Conservation (phyloP, 1,140 invertebrate genomes). For the Gonatopus flavifemur region DNA sequence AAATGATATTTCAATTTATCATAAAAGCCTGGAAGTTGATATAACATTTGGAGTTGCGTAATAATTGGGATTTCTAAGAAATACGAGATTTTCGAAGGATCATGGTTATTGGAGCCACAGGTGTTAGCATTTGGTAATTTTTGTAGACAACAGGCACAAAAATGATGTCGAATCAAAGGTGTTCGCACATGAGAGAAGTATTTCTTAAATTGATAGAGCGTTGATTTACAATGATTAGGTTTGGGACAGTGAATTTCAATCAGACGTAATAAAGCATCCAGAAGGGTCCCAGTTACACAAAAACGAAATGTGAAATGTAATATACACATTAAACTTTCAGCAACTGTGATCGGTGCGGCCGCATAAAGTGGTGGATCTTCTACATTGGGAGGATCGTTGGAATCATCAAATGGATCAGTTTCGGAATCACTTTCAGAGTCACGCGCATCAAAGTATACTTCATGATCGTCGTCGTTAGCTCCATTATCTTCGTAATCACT, state of each 20-base stretch:
- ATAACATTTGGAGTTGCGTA: neutral
- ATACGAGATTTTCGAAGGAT: neutral
- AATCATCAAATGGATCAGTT: too few species aligned
- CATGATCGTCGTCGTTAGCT: too few species aligned
- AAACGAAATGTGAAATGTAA: neutral
- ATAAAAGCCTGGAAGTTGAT: neutral
- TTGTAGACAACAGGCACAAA: neutral
- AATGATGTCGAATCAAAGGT: neutral
- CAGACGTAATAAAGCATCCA: neutral
- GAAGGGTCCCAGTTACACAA: neutral
- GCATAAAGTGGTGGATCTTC: neutral
- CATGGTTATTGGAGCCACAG: too few species aligned
- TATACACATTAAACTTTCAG: neutral
- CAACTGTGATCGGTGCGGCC: neutral
- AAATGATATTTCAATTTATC: neutral
- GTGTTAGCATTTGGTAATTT: neutral
- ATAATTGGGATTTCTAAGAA: neutral
- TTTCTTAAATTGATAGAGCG: too few species aligned
- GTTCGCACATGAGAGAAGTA: neutral
- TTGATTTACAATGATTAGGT: neutral
- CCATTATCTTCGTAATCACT: too few species aligned
- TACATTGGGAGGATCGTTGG: too few species aligned
- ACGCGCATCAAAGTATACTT: too few species aligned
- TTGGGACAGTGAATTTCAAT: neutral
- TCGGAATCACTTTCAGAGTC: too few species aligned